These are phyloP conservation scores for Leptestheria dahalacensis DNA, from an alignment of 1,140 invertebrate species.

Conservation along the genomic window DNA sequence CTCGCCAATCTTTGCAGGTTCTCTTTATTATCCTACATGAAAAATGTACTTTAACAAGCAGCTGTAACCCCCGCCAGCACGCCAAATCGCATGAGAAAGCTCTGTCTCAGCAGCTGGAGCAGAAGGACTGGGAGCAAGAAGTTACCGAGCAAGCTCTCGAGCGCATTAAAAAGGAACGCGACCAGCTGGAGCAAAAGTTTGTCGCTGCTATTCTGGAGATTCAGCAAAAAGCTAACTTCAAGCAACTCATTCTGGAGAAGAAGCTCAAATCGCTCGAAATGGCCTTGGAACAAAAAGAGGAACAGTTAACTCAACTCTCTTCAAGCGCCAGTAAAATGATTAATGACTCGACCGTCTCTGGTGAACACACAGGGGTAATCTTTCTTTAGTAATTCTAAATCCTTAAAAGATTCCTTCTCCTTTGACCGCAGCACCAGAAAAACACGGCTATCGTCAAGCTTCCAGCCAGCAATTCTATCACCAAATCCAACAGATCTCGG, in stretches of 20 bases:
- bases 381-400: no score
- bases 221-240: slow-evolving; percentile 63
- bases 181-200: slow-evolving; percentile 62
- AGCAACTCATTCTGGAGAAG: slow-evolving; percentile 56
- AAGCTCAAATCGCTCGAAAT: slow-evolving; percentile 49
- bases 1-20: slow-evolving; percentile 44
- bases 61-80: slow-evolving; percentile 34
- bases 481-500: not conserved
- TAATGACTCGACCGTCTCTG: no score
- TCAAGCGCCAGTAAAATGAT: not conserved
- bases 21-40: slow-evolving; percentile 6
- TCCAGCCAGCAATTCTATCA: not conserved
- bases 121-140: slow-evolving; percentile 56
- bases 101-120: slow-evolving; percentile 46
- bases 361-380: no score
- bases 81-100: slow-evolving; percentile 40
- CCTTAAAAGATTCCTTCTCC: not conserved
- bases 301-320: not conserved
- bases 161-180: slow-evolving; percentile 50
- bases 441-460: not conserved
- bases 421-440: not conserved
- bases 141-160: slow-evolving; percentile 62
- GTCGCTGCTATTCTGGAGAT: slow-evolving; percentile 64
- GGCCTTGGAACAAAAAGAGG: slow-evolving; percentile 39
- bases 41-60: not conserved